Evolutionary conservation across 2,797 vertebrate species (phyloP), one percentile per base, ranked within the genome.

Genomic region (Sebastes hubbsi): DNA sequence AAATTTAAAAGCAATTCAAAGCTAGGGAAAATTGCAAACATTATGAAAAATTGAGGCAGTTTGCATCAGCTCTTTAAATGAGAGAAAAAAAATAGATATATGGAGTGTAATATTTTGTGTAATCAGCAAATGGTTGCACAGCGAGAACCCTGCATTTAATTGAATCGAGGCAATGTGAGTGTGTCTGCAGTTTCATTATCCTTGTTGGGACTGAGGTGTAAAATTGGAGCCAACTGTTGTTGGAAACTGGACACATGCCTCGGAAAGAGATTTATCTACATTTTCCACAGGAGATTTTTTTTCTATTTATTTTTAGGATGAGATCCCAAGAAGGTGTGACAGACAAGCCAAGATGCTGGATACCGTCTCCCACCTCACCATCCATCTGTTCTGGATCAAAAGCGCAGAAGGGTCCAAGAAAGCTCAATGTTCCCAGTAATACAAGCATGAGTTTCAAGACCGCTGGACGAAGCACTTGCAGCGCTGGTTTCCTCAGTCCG

Each of bases 401-500:
- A 62, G 6, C 27, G 5, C 54, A 29, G 46, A 68, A 25, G 60
- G 65, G 42, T 65, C 52, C 75, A 77, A 84, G 75, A 75, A 60
- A 72, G 73, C 85, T 81, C 75, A 81, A 38, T 70, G 80, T 82
- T 88, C 83, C 86, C 80, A 70, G 12, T 86, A 88, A 92, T 83
- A 77, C 77, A 87, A 83, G 86, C 80, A 65, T 25, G 86, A 84
- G 76, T 89, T 78, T 78, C 81, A 83, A 75, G 77, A 88, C 79
- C 32, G 59, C 83, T 62, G 91, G 85, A 94, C 87, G 89, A 92
- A 91, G 87, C 89, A 85, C 87, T 92, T 70, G 90, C 71, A 89
- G 85, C 59, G 55, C 58, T 49, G 77, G 80, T 85, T 86, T 86
- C 85, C 82, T 77, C 78, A 64, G 77, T 71, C 86, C 16, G 34